Evolutionary conservation across 2,113 vertebrate genomes (phyloP), one percentile per base, ranked within the genome.

Genomic region (Oplegnathus fasciatus): DNA sequence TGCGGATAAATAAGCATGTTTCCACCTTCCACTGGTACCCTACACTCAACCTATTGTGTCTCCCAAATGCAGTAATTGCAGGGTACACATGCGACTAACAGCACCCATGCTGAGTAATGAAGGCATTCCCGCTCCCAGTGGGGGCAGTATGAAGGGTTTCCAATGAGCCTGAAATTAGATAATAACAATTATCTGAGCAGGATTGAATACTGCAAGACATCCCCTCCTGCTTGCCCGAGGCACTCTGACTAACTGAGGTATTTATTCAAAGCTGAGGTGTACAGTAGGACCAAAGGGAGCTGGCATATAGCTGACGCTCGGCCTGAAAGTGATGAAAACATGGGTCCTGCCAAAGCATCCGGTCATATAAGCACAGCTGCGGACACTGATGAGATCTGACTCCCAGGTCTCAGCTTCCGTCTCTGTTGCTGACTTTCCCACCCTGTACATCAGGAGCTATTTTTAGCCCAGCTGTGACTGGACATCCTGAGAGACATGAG

Each of bases 391-490:
- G 91, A 87, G 93, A 91, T 89, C 52, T 92, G 94, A 94, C 93
- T 94, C 85, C 73, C 88, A 86, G 91, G 94, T 94, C 94, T 94
- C 94, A 74, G 92, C 90, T 95, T 95, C 94, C 84, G 80, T 94
- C 92, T 88, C 88, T 78, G 85, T 85, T 87, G 91, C 93, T 93
- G 92, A 95, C 92, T 95, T 96, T 95, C 94, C 93, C 94, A 96
- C 92, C 91, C 90, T 88, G 93, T 90, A 88, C 85, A 90, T 90
- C 82, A 75, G 50, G 44, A 66, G 91, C 93, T 96, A 96, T 96
- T 95, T 96, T 94, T 96, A 95, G 86, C 85, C 79, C 84, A 68
- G 87, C 92, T 88, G 80, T 91, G 90, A 92, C 89, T 93, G 91
- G 93, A 89, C 94, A 93, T 92, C 92, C 90, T 76, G 73, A 80